phyloP scores from a whole-genome alignment of 2,797 vertebrate species.

The Cheirogaleus major region DNA sequence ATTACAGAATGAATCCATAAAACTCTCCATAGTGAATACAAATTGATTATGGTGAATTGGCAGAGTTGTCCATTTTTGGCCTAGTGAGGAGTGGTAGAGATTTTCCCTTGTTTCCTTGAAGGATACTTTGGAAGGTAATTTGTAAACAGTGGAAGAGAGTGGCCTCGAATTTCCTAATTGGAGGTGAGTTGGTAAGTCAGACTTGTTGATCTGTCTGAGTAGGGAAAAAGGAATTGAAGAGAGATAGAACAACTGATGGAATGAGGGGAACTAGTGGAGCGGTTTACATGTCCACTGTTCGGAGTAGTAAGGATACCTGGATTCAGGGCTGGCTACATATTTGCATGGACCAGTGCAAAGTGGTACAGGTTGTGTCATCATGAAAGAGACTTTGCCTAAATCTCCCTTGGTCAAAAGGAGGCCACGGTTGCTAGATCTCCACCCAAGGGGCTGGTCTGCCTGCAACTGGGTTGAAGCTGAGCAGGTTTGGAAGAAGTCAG shows the following conservation, averaged over 20 bases:
- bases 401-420: background rate
- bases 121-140: background rate
- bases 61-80: background rate
- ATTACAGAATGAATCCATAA: background rate
- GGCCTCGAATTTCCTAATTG: background rate
- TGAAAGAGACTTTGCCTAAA: background rate
- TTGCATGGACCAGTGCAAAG: background rate
- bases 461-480: background rate
- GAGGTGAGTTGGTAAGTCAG: background rate
- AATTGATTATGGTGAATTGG: background rate
- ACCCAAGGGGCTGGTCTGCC: background rate
- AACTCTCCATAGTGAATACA: background rate
- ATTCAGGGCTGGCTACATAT: background rate
- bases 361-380: background rate
- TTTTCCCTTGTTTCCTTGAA: background rate
- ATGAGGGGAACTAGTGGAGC: background rate
- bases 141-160: background rate
- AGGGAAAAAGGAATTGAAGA: background rate
- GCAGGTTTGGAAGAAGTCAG: background rate
- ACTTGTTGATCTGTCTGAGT: background rate
- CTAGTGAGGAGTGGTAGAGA: background rate
- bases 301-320: background rate
- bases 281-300: background rate
- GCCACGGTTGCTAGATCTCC: background rate
- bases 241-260: background rate